A percentile compares a stretch with the other conserved stretches of the same genome.
These are phyloP conservation scores for Beroe ovata DNA, from an alignment of 37 sponge, comb jelly and placozoan species.

Conservation along the genomic window DNA sequence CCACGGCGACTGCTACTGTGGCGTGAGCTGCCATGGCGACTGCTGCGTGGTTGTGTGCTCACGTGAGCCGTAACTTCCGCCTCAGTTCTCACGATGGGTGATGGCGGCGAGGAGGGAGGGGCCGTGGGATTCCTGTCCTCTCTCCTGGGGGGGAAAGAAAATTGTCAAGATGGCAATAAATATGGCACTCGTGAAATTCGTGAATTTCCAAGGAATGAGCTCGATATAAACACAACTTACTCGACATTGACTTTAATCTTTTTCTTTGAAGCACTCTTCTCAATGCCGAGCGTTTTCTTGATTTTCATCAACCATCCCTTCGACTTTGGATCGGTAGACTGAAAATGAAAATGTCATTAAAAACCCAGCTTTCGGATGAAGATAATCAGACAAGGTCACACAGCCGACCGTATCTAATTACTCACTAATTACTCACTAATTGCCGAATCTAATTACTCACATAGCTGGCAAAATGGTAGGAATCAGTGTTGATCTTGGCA, in stretches of 20 bases:
- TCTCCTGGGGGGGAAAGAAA: background rate
- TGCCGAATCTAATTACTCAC: conserved; percentile 3
- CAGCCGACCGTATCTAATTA: too few species aligned
- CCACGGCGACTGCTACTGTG: background rate
- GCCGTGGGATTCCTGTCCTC: background rate
- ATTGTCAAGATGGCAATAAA: too few species aligned
- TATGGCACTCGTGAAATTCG: too few species aligned
- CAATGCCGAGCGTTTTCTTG: conserved; percentile 34
- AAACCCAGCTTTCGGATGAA: too few species aligned
- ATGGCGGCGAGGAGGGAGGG: background rate
- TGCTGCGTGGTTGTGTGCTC: background rate
- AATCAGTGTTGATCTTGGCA: conserved; percentile 34
- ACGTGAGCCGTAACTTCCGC: conserved; percentile 51
- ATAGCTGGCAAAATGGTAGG: conserved; percentile 36
- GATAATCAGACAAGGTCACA: too few species aligned
- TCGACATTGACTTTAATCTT: conserved; percentile 62
- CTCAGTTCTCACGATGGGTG: conserved; percentile 20
- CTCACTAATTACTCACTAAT: too few species aligned
- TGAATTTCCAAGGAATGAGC: too few species aligned
- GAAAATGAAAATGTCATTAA: too few species aligned
- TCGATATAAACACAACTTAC: too few species aligned
- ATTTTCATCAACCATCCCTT: conserved; percentile 49
- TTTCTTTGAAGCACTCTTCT: conserved; percentile 14
- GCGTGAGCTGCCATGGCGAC: background rate
- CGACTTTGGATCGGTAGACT: conserved; percentile 41